Evolutionary conservation across 2,797 vertebrate species (phyloP).

Genomic region (Lacerta agilis): DNA sequence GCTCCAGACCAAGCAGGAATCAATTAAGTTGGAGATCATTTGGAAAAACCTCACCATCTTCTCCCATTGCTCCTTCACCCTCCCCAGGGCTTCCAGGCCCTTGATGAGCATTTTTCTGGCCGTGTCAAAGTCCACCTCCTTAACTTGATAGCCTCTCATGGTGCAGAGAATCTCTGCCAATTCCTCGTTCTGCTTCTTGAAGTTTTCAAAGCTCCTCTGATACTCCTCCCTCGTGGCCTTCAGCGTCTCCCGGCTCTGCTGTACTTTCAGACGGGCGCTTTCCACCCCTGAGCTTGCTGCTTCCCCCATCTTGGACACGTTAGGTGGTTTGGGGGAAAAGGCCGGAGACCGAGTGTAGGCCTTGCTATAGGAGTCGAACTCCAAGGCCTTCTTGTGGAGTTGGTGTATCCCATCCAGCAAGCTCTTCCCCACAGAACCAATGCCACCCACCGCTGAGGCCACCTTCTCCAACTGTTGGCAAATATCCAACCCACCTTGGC

Average conservation of each 20-base stretch:
- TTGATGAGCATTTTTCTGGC: conserved; percentile 57
- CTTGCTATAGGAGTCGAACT: conserved; percentile 22
- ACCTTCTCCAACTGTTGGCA: conserved; percentile 10
- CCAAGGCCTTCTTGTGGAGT: conserved; percentile 10
- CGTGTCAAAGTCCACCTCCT: conserved; percentile 57
- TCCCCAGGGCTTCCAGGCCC: conserved; percentile 55
- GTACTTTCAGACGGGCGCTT: conserved; percentile 40
- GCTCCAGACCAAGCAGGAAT: conserved; percentile 41
- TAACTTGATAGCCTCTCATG: conserved; percentile 55
- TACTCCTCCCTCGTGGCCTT: conserved; percentile 30
- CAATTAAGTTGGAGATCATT: conserved; percentile 66
- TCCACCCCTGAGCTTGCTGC: background rate
- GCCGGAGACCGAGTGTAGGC: conserved; percentile 7
- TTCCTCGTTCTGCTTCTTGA: conserved; percentile 58
- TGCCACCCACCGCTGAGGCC: background rate
- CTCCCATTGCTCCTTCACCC: conserved; percentile 64
- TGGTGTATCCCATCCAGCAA: background rate
- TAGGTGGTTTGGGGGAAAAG: conserved; percentile 40
- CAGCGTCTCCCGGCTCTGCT: conserved; percentile 47
- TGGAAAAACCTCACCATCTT: conserved; percentile 69
- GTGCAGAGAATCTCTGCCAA: conserved; percentile 46
- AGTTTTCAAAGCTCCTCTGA: conserved; percentile 46
- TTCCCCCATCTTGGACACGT: conserved; percentile 25
- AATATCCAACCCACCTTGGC: background rate
- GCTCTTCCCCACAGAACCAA: background rate